Base-by-base conservation (phyloP, 2,888 invertebrate genomes). In the Spodoptera picta region DNA sequence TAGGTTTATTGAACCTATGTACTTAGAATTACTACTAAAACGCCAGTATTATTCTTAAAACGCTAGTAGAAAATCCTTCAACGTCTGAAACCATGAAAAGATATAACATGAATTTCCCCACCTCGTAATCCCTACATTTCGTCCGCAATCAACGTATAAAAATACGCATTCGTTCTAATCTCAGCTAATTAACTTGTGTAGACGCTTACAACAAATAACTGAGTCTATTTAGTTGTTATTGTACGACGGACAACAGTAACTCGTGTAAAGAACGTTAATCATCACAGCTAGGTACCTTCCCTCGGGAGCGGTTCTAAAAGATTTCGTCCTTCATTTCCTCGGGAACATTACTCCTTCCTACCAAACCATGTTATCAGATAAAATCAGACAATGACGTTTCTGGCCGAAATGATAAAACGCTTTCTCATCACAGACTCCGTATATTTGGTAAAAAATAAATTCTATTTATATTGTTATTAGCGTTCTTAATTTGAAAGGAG, bases 291-390 rank as follows among this genome's bases (percentile, higher is more conserved):
- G 19, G 19, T 19, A 72, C 68, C 69, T 71, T 80, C 83, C 82
- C 78, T 41, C 77, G 79, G 80, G 84, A 80, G 75, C 75, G 79
- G 77, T 77, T 80, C 75, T 79, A 79, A 73, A 77, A 79, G 83
- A 87, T 87, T 88, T 76, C 83, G 84, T 81, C 84, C 84, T 85
- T 90, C 87, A 91, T 90, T 91, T 91, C 89, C 90, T 89, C 74
- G 80, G 83, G 83, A 86, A 84, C 73, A 75, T 87, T 90, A 87
- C 86, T 87, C 87, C 88, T 90, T 89, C 88, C 87, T 81, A 75
- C 75, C 68, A 78, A 81, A 85, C 75, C 79, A 83, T 83, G 86
- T 86, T 90, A 90, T 90, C 90, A 84, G 82, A 81, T 82, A 83
- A 85, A 90, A 90, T 90, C 90, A 84, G 82, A 81, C 82, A 83